These are phyloP conservation scores for Cheilosia soror DNA, from an alignment of 2,888 invertebrate genomes.

Conservation along the genomic window DNA sequence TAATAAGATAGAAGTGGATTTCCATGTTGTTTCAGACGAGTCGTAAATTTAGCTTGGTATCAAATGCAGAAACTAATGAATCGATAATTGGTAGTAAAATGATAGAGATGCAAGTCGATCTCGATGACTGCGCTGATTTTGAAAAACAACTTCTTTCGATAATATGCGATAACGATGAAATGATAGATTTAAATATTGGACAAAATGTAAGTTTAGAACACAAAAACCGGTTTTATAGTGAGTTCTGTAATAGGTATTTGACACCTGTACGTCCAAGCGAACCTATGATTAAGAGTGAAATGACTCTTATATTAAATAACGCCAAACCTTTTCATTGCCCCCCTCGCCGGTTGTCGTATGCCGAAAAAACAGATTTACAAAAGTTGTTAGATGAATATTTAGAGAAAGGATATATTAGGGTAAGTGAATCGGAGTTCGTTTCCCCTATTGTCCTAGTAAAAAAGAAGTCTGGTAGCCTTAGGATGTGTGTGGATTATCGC, in stretches of 20 bases:
- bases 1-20: slow-evolving; percentile 29
- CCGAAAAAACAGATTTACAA: slow-evolving; percentile 6
- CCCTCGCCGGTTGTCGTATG: slow-evolving; percentile 28
- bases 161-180: slow-evolving; percentile 1
- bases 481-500: slow-evolving; percentile 55
- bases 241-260: slow-evolving; percentile 5
- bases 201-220: slow-evolving; percentile 1
- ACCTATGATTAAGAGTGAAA: slow-evolving; percentile 10
- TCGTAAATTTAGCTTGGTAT: slow-evolving; percentile 2
- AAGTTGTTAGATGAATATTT: slow-evolving; percentile 39
- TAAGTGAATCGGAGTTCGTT: slow-evolving; percentile 43
- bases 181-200: slow-evolving; percentile 1
- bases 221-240: not conserved
- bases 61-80: not conserved
- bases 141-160: slow-evolving; percentile 1
- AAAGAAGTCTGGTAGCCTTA: slow-evolving; percentile 30
- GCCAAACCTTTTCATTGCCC: slow-evolving; percentile 19
- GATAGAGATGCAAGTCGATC: not conserved
- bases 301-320: slow-evolving; percentile 5
- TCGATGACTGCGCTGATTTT: not conserved
- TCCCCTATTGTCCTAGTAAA: slow-evolving; percentile 46
- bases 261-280: slow-evolving; percentile 4
- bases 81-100: not conserved
- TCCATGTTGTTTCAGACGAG: slow-evolving; percentile 1
- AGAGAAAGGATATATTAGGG: slow-evolving; percentile 30